A percentile compares a stretch with the other conserved stretches of the same genome.
Conservation (phyloP, 2,797 vertebrate genomes). For the Coluber constrictor region DNA sequence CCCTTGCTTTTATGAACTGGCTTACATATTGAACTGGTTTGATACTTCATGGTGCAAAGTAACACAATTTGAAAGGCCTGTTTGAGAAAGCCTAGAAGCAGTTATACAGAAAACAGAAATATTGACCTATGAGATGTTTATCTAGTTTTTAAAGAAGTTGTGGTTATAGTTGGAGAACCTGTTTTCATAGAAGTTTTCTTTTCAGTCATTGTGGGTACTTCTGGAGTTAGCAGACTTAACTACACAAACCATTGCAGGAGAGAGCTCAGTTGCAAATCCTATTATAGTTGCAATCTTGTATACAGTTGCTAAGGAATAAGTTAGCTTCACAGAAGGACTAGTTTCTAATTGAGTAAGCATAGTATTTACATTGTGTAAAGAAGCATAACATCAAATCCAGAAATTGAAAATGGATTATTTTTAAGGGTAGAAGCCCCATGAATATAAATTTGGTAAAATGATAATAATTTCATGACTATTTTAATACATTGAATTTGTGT, state of each 20-base stretch:
- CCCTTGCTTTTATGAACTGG: conserved; percentile 30
- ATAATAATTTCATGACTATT: background rate
- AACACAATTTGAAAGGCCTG: conserved; percentile 52
- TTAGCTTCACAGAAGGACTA: background rate
- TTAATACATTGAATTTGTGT: background rate
- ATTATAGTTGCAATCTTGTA: background rate
- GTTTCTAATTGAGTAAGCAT: background rate
- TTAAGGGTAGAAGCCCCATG: background rate
- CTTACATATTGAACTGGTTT: conserved; percentile 36
- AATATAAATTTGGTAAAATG: background rate
- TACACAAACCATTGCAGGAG: background rate
- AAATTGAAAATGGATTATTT: background rate
- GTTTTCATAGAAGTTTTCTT: background rate
- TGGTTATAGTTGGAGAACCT: background rate
- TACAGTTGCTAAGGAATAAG: background rate
- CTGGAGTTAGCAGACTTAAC: background rate
- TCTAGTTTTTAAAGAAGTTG: background rate
- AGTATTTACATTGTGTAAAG: background rate
- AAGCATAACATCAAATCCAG: background rate
- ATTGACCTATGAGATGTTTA: background rate
- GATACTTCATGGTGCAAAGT: conserved; percentile 52
- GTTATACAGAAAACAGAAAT: conserved; percentile 16
- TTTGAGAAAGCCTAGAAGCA: conserved; percentile 29
- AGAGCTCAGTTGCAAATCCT: background rate
- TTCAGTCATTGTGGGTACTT: background rate